phyloP scores from a whole-genome alignment of 1,140 invertebrate genomes.

The Panonychus citri region DNA sequence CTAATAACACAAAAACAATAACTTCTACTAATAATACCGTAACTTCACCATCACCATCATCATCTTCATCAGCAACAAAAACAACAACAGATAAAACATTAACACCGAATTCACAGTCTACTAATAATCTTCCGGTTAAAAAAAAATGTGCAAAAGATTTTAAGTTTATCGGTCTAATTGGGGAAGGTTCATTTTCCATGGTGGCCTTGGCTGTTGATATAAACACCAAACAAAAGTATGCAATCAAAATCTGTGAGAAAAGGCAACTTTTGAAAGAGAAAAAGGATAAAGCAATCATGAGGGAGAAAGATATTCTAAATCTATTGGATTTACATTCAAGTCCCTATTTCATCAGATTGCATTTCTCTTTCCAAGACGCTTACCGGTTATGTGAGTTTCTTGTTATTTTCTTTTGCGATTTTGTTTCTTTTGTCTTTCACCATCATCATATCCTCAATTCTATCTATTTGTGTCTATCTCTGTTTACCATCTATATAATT shows the following conservation, averaged over 20 bases:
- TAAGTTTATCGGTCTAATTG: neutral
- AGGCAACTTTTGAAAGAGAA: slow-evolving; percentile 68
- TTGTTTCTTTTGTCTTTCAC: neutral
- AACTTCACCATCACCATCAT: no score
- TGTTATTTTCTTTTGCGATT: neutral
- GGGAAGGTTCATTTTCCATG: slow-evolving; percentile 5
- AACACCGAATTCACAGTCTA: no score
- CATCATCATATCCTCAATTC: no score
- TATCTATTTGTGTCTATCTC: no score
- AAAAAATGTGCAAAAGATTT: slow-evolving; percentile 1
- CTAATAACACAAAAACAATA: no score
- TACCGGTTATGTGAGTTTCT: slow-evolving; percentile 46
- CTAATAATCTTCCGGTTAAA: no score
- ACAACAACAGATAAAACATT: no score
- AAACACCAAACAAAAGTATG: slow-evolving; percentile 63
- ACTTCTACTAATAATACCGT: no score
- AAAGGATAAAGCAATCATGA: slow-evolving; percentile 72
- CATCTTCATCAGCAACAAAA: no score
- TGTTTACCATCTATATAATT: no score
- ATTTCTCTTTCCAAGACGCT: slow-evolving; percentile 85
- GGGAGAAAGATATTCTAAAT: slow-evolving; percentile 72
- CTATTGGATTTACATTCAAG: slow-evolving; percentile 35
- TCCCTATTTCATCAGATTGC: slow-evolving; percentile 73
- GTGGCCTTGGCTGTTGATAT: slow-evolving; percentile 23
- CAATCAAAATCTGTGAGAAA: slow-evolving; percentile 93